Conservation (phyloP, 1,140 invertebrate genomes). For the Trichoplusia ni region DNA sequence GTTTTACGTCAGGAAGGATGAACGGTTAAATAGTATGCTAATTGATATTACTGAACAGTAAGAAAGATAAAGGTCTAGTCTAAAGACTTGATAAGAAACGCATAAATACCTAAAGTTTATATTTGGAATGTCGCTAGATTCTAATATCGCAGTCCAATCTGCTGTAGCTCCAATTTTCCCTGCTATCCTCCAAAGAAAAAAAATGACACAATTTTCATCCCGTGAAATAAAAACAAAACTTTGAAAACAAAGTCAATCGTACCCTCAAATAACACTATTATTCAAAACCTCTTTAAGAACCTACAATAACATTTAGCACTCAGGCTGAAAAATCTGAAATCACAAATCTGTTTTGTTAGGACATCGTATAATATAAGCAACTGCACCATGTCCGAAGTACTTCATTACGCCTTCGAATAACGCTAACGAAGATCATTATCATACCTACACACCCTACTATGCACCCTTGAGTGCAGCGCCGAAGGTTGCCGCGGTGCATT, state of each 20-base stretch:
- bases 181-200: too few species aligned
- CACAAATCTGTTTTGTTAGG: conserved; percentile 23
- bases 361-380: conserved; percentile 1
- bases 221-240: too few species aligned
- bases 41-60: too few species aligned
- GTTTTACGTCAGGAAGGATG: too few species aligned
- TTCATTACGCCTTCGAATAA: conserved; percentile 56
- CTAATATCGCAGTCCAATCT: too few species aligned
- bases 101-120: too few species aligned
- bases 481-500: conserved; percentile 77
- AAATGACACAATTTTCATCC: background rate
- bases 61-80: too few species aligned
- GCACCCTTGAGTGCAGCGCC: conserved; percentile 75
- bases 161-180: too few species aligned
- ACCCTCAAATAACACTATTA: conserved; percentile 3
- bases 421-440: conserved; percentile 75
- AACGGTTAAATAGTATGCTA: too few species aligned
- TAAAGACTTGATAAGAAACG: too few species aligned
- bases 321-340: conserved; percentile 1
- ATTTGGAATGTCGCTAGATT: too few species aligned
- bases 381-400: conserved; percentile 25
- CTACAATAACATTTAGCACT: conserved; percentile 9
- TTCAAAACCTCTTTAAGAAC: background rate
- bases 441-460: conserved; percentile 61
- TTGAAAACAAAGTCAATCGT: background rate